Evolutionary conservation across 2,113 vertebrate species (phyloP), one percentile per base, ranked within the genome.

Genomic region (Pleuronectes platessa): DNA sequence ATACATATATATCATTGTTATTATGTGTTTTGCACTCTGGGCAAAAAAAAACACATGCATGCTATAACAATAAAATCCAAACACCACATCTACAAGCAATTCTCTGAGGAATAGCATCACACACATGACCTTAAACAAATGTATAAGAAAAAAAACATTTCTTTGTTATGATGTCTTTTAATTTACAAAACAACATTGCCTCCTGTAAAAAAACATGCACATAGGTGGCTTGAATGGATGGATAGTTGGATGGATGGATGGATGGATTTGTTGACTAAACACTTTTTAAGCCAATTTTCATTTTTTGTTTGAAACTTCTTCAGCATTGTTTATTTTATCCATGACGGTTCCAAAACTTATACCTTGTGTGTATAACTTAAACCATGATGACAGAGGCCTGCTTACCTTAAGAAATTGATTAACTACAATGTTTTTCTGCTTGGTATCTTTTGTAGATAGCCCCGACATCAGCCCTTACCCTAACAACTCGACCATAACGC

Each of bases 11-110:
- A 27, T 27, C 26, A 27, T 27, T 27, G 26, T 27, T 27, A 27
- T 27, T 26, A 17, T 53, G 26, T 77, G 12, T 65, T 70, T 8
- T 63, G 13, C 51, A 58, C 47, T 42, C 4, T 42, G 27, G 51
- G 51, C 31, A 24, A 55, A 15, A 82, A 54, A 73, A 31, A 80
- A 23, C 31, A 61, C 40, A 76, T 53, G 10, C 9, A 55, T 69
- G 15, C 40, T 55, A 42, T 31, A 54, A 66, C 61, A 68, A 31
- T 31, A n/a, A 53, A 53, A n/a, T 53, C 51, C 51, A 20, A 53
- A 47, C 26, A 68, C 8, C 64, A 53, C 15, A 76, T 69, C 5
- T 75, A 9, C 17, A 58, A 59, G 58, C 15, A 59, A 8, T 59
- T 45, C 31, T 66, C 53, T 58, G 67, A 51, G 35, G 61, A 78